Evolutionary conservation across 1,140 invertebrate genomes (phyloP), one percentile per base, ranked within the genome.

Genomic region (Cataglyphis hispanica): DNA sequence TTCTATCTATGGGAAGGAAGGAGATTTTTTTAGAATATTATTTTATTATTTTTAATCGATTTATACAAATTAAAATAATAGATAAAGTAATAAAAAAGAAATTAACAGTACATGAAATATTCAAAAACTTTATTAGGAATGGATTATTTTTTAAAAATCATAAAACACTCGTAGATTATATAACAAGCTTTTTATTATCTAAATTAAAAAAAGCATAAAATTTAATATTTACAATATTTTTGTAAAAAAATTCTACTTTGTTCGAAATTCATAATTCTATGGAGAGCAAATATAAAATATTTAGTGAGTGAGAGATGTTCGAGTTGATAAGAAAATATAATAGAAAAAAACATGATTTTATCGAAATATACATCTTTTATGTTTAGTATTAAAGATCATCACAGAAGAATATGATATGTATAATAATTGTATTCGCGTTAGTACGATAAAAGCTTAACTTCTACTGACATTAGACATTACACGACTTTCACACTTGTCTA

Each of bases 341-440:
- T 13, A 50, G 1, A n/a, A 10, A 8, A 34, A 8, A 34, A 0
- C 25, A 19, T n/a, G 1, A 75, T 61, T 40, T 60, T 40, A 27
- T 25, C 7, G 25, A 56, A 72, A 40, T 43, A 61, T n/a, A 46
- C 3, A 46, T 46, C 11, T 63, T 77, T 16, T 61, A 76, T 0
- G 1, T 60, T 76, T 63, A 46, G 1, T 50, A 61, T 63, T 63
- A 76, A 63, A n/a, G 1, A 46, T 77, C 19, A 40, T 76, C 75
- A 53, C 75, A 77, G 25, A 46, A 19, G 27, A 64, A 16, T n/a
- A 61, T 31, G 11, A 63, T 40, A 75, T 75, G 34, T n/a, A 34
- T 16, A 8, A n/a, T 8, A 25, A 56, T 5, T 58, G 13, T 6
- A 4, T 61, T 19, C 3, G 1, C 1, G 1, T 66, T 66, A 66